Conservation (phyloP, 2,797 vertebrate genomes). For the Tauraco hartlaubi region DNA sequence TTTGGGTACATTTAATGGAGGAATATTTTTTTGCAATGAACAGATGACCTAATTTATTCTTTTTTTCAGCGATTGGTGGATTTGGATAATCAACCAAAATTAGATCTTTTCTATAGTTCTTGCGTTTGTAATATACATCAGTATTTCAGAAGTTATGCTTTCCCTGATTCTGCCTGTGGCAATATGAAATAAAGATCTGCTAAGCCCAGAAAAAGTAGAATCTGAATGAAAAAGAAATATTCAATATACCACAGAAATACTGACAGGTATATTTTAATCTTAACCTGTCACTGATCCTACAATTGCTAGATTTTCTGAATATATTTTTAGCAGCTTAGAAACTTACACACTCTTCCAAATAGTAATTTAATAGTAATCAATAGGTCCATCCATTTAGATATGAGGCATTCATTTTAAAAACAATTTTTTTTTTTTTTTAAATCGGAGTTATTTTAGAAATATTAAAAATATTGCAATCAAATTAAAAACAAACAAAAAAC, state of each 20-base stretch:
- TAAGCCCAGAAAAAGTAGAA: slow-evolving; percentile 35
- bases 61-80: slow-evolving; percentile 39
- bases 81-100: slow-evolving; percentile 56
- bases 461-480: not conserved
- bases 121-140: not conserved
- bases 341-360: not conserved
- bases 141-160: slow-evolving; percentile 41
- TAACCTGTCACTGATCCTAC: slow-evolving; percentile 32
- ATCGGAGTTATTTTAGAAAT: not conserved
- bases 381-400: not conserved
- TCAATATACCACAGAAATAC: not conserved
- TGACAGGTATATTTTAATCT: slow-evolving; percentile 26
- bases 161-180: slow-evolving; percentile 35
- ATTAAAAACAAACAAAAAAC: not conserved
- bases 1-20: not conserved
- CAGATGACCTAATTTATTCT: slow-evolving; percentile 10
- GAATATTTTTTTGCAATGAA: slow-evolving; percentile 3
- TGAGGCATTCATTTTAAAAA: not conserved
- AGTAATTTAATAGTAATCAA: not conserved
- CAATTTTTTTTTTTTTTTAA: not conserved
- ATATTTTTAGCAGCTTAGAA: slow-evolving; percentile 2
- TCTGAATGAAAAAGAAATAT: slow-evolving; percentile 41
- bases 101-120: slow-evolving; percentile 46
- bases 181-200: slow-evolving; percentile 36
- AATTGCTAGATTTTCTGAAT: slow-evolving; percentile 50